Base-by-base conservation (phyloP, 2,113 vertebrate species). In the Neolamprologus kungweensis region DNA sequence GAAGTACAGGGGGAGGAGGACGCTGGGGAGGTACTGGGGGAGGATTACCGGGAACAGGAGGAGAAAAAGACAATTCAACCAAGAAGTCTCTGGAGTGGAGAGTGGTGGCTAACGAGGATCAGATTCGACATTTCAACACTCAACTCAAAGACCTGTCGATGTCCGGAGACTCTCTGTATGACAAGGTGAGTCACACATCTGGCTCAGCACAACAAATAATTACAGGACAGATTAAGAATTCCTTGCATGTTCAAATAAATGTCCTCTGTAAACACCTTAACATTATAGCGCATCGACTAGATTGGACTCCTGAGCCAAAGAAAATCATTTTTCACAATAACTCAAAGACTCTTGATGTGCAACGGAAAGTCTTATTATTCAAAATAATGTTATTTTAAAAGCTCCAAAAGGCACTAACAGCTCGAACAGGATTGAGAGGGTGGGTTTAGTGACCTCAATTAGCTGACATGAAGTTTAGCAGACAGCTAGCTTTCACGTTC, bases 51-150 rank as follows among this genome's bases (percentile, higher is more conserved):
- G 94, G 80, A 88, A 86, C 78, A 1, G 91, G 51, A 80, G 88
- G 85, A 82, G 81, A 51, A 31, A 81, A 5, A 71, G 83, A 84
- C 14, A 89, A 93, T 4, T 85, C 94, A 40, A 95, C 95, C 28
- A 93, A 97, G 57, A 96, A 97, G 10, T 97, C 96, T 37, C 83
- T 98, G 87, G 97, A 97, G 75, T 97, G 95, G 93, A 96, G 96
- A 87, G 95, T 98, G 26, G 88, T 97, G 3, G 96, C 96, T 23
- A 97, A 96, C 0, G 97, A 98, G 87, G 95, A 95, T 28, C 94
- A 97, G 73, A 96, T 98, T 82, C 94, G 50, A n/a, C 94, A 93
- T 42, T 95, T 97, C 80, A 95, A 95, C 88, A 97, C 97, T 1
- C 89, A 33, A 79, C 89, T 98, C 12, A 97, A 96, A 89, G 95